These are phyloP conservation scores for Macrocentrus cingulum DNA, from an alignment of 1,140 invertebrate genomes.

Conservation along the genomic window DNA sequence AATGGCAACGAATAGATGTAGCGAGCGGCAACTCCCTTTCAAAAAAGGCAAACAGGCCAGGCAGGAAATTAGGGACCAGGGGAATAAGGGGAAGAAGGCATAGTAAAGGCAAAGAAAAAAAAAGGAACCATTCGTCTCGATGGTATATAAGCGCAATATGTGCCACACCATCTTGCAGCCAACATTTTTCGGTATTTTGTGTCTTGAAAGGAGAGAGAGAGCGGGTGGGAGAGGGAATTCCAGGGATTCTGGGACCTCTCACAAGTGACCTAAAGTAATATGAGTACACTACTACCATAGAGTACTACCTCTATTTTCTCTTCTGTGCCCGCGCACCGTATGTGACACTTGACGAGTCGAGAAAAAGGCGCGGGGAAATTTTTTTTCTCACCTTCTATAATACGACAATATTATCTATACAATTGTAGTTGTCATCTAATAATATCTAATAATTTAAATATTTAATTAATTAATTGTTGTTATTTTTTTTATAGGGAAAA, in stretches of 20 bases:
- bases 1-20: conserved; percentile 7
- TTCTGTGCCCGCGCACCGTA: neutral
- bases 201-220: neutral
- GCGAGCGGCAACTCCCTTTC: conserved; percentile 7
- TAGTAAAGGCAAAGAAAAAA: conserved; percentile 10
- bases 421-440: too few species aligned
- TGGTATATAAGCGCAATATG: conserved; percentile 26
- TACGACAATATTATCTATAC: too few species aligned
- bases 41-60: conserved; percentile 19
- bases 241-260: conserved; percentile 13
- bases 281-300: neutral
- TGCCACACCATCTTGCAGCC: conserved; percentile 20
- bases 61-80: conserved; percentile 24
- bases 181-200: conserved; percentile 14
- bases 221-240: too few species aligned
- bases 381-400: too few species aligned
- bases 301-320: conserved; percentile 11
- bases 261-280: conserved; percentile 7
- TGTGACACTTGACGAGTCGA: neutral
- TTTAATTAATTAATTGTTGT: too few species aligned
- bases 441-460: too few species aligned
- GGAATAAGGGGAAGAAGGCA: conserved; percentile 2
- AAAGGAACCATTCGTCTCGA: conserved; percentile 23
- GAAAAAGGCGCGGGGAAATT: neutral
- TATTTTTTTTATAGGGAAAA: neutral